Percentiles rank a stretch among this genome's conserved stretches.
phyloP scores from a whole-genome alignment of 2,113 vertebrate genomes.

The Xiphophorus hellerii region DNA sequence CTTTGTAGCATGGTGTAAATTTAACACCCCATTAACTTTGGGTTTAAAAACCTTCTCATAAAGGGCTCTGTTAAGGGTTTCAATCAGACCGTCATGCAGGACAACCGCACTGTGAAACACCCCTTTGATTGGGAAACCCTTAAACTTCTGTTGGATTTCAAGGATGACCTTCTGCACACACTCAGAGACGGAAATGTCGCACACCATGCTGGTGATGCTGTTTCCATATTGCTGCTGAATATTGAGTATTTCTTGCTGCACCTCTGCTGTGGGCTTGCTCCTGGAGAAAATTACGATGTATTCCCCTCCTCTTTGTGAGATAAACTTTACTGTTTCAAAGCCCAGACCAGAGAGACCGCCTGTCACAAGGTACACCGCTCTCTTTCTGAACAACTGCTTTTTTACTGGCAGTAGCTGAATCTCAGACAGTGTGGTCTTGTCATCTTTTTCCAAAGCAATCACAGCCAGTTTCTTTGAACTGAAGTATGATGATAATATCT shows the following conservation, averaged over 20 bases:
- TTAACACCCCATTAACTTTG: constrained; percentile 85
- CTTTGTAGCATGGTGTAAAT: constrained; percentile 84
- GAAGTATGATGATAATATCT: constrained; percentile 78
- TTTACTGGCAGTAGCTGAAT: constrained; percentile 69
- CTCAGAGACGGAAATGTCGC: constrained; percentile 74
- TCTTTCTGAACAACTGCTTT: constrained; percentile 77
- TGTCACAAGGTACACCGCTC: constrained; percentile 82
- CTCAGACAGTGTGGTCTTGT: constrained; percentile 56
- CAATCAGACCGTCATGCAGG: constrained; percentile 80
- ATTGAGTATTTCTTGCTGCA: constrained; percentile 75
- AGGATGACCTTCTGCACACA: constrained; percentile 75
- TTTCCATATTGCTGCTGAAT: constrained; percentile 73
- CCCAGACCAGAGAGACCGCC: constrained; percentile 88
- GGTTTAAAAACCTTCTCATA: constrained; percentile 85
- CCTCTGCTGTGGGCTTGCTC: constrained; percentile 70
- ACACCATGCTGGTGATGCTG: constrained; percentile 73
- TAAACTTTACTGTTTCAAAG: constrained; percentile 89
- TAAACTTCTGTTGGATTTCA: constrained; percentile 69
- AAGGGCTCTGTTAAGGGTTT: constrained; percentile 77
- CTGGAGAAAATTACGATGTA: constrained; percentile 82
- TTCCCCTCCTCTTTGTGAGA: constrained; percentile 81
- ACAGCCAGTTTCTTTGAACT: constrained; percentile 61
- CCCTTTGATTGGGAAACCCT: constrained; percentile 80
- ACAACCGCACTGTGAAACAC: constrained; percentile 88
- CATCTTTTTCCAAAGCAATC: constrained; percentile 65